Conservation (phyloP, 2,888 invertebrate genomes). For the Himalopsyche anomala region DNA sequence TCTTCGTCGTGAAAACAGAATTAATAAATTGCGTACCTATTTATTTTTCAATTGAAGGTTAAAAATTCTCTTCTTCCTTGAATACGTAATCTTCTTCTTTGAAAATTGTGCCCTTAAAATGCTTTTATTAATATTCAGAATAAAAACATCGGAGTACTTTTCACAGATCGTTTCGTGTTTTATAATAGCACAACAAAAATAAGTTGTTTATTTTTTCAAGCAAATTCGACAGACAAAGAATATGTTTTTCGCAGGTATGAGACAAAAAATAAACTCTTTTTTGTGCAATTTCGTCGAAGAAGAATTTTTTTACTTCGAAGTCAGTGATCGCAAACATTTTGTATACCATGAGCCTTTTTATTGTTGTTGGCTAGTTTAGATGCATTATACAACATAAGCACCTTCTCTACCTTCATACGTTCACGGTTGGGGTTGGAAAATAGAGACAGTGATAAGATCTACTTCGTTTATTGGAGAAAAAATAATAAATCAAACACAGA, state of each 20-base stretch:
- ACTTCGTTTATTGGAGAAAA: not conserved
- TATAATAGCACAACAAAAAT: constrained; percentile 22
- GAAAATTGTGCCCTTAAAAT: not conserved
- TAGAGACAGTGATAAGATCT: not conserved
- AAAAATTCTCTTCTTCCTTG: not conserved
- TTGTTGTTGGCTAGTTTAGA: not conserved
- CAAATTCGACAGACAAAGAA: constrained; percentile 3
- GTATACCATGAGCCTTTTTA: not conserved
- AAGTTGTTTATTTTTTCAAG: constrained; percentile 24
- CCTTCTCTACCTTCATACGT: not conserved
- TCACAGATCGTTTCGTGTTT: constrained; percentile 7
- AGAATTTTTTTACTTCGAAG: no score
- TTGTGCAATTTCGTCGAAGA: not conserved
- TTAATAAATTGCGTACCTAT: not conserved
- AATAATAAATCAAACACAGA: not conserved
- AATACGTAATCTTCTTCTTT: not conserved
- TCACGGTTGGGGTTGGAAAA: not conserved
- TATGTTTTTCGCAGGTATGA: not conserved
- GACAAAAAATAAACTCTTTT: constrained; percentile 8
- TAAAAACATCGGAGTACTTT: constrained; percentile 3
- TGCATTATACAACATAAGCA: not conserved
- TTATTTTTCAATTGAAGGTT: constrained; percentile 1
- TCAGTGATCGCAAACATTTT: not conserved
- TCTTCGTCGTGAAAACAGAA: not conserved
- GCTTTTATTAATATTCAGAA: constrained; percentile 15